phyloP scores from a whole-genome alignment of 2,888 invertebrate species.

The Trissonchulus latispiculum region DNA sequence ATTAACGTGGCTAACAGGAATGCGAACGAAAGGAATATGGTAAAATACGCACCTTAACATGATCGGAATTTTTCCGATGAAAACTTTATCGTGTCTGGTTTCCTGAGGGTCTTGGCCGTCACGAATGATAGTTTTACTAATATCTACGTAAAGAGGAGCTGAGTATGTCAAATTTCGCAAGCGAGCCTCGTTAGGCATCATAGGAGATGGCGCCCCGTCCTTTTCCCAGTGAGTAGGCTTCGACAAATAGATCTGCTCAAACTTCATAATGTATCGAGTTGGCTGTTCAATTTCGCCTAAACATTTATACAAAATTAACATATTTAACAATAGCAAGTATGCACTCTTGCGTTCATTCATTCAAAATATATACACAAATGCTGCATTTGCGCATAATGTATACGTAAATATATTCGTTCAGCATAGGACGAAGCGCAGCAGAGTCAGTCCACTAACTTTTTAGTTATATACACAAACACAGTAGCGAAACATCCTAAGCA shows the following conservation, averaged over 20 bases:
- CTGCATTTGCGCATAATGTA: too few species aligned
- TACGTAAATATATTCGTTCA: too few species aligned
- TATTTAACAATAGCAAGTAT: too few species aligned
- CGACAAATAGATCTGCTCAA: conserved; percentile 96
- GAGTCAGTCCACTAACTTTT: too few species aligned
- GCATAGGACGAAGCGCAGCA: too few species aligned
- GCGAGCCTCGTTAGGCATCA: conserved; percentile 99
- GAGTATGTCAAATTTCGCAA: conserved; percentile 79
- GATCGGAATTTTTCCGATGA: conserved; percentile 85
- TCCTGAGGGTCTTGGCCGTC: conserved; percentile 70
- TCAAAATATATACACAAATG: too few species aligned
- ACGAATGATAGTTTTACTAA: conserved; percentile 85
- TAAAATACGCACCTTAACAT: conserved; percentile 58
- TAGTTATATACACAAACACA: too few species aligned
- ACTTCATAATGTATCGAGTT: conserved; percentile 82
- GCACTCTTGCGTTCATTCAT: too few species aligned
- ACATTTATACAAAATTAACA: too few species aligned
- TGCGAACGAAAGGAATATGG: neutral
- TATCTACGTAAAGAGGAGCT: conserved; percentile 96
- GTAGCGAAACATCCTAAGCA: too few species aligned
- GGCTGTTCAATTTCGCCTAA: conserved; percentile 46
- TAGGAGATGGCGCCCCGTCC: conserved; percentile 95
- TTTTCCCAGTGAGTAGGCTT: conserved; percentile 99
- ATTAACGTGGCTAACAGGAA: too few species aligned
- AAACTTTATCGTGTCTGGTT: conserved; percentile 60